Base-by-base conservation (phyloP, 2,113 vertebrate species). In the Litocranius walleri region DNA sequence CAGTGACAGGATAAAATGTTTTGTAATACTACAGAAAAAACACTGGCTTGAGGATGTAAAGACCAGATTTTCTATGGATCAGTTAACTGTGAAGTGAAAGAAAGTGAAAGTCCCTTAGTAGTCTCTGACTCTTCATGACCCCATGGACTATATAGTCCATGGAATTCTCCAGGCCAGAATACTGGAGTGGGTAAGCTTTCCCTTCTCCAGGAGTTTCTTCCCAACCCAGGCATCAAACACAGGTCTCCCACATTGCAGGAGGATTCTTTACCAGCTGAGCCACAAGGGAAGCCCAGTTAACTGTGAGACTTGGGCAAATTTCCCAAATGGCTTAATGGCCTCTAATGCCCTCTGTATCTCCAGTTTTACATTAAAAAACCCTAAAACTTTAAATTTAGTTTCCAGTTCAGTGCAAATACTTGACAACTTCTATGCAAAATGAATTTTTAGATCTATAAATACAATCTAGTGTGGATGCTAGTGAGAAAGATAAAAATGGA, bases 371-470 rank as follows among this genome's bases (percentile, higher is more conserved):
- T 81, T 50, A 33, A 81, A 52, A 81, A 21, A 33, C 1, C 48
- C 48, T 2, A 81, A 50, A 50, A 81, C 45, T 97, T 81, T 43
- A 23, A 61, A 21, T 93, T 93, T 87, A 93, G 74, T 91, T 95
- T 92, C 11, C 64, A 91, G 29, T 85, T 88, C 91, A 93, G 6
- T 61, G 30, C 82, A 90, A 95, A 96, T 19, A 86, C 45, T 93
- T 3, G 0, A 89, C 82, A 94, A 95, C 81, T 45, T 89, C 78
- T 93, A 77, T 95, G 88, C 36, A 88, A 94, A 93, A 95, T 91
- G 62, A 97, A 36, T 85, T 98, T 97, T 97, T 82, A 94, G 67
- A 95, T 95, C 67, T 95, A 74, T 95, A 64, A 95, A 91, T 90
- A 92, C 36, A 96, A 85, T 94, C 84, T 94, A 64, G 80, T 57